A percentile compares a stretch with the other conserved stretches of the same genome.
Evolutionary conservation across 2,888 invertebrate species (phyloP).

Genomic region (Nomada fucata): DNA sequence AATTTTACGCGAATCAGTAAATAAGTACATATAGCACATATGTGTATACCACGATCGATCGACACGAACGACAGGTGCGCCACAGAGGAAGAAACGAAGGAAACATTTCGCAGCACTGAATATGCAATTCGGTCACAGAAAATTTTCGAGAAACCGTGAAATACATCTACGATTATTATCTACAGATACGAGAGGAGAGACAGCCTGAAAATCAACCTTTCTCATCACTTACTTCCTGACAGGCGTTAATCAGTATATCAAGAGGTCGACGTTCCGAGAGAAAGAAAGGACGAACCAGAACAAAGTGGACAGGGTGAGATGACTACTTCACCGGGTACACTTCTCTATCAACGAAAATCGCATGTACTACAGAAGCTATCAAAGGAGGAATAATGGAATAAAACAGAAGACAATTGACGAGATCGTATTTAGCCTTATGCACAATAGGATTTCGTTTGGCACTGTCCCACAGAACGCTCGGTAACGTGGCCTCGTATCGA

Average conservation of each 20-base stretch:
- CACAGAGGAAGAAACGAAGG: not conserved
- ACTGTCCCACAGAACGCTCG: slow-evolving; percentile 49
- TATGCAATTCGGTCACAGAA: not conserved
- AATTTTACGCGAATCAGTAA: not conserved
- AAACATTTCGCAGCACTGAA: not conserved
- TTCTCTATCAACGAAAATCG: not conserved
- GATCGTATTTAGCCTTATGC: slow-evolving; percentile 17
- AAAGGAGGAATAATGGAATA: not conserved
- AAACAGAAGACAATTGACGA: not conserved
- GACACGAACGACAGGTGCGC: slow-evolving; percentile 22
- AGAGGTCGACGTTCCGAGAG: slow-evolving; percentile 5
- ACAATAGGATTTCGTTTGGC: slow-evolving; percentile 48
- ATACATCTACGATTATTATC: not conserved
- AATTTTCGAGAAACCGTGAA: not conserved
- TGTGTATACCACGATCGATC: slow-evolving; percentile 18
- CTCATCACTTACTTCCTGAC: slow-evolving; percentile 5
- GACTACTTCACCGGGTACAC: no score
- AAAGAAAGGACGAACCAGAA: not conserved
- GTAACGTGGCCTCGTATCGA: slow-evolving; percentile 69
- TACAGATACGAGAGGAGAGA: not conserved
- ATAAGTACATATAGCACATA: not conserved
- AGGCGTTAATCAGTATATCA: not conserved
- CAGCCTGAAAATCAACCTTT: not conserved
- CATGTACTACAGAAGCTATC: not conserved
- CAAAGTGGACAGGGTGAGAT: not conserved